Percentiles rank a stretch among this genome's conserved stretches.
These are phyloP conservation scores for Drosophila quinaria DNA, from an alignment of 2,888 invertebrate species.

Conservation along the genomic window DNA sequence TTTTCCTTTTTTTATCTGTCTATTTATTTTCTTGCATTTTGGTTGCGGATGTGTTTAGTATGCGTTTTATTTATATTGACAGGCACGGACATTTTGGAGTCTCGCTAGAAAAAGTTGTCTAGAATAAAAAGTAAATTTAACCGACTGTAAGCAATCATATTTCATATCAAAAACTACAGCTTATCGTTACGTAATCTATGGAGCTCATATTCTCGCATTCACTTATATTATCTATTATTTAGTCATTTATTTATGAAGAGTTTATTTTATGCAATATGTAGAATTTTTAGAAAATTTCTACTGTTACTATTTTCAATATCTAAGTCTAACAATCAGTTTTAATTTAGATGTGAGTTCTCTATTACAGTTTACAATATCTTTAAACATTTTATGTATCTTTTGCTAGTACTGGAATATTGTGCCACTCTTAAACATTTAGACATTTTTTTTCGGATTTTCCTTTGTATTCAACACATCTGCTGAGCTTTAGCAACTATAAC, in stretches of 20 bases:
- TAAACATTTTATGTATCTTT: neutral
- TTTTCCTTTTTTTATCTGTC: neutral
- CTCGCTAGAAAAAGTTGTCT: slow-evolving; percentile 28
- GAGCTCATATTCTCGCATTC: neutral
- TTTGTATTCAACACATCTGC: slow-evolving; percentile 36
- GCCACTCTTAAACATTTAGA: neutral
- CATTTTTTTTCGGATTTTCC: slow-evolving; percentile 21
- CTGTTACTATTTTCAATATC: too few species aligned
- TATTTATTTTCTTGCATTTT: slow-evolving; percentile 41
- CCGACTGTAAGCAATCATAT: slow-evolving; percentile 6
- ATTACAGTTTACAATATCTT: neutral
- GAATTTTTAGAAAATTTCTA: too few species aligned
- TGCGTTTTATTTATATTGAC: slow-evolving; percentile 61
- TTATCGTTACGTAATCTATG: slow-evolving; percentile 1
- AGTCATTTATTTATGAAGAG: too few species aligned
- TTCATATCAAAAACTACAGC: slow-evolving; percentile 1
- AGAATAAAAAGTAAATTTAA: slow-evolving; percentile 16
- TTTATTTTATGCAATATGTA: too few species aligned
- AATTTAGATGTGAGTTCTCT: neutral
- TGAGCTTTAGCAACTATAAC: slow-evolving; percentile 34
- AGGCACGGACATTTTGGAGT: slow-evolving; percentile 40
- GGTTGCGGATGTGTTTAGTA: slow-evolving; percentile 58
- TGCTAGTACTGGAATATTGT: neutral
- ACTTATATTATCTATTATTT: neutral
- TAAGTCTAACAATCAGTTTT: neutral